phyloP scores from a whole-genome alignment of 2,888 invertebrate species.

The Baccha elongata region DNA sequence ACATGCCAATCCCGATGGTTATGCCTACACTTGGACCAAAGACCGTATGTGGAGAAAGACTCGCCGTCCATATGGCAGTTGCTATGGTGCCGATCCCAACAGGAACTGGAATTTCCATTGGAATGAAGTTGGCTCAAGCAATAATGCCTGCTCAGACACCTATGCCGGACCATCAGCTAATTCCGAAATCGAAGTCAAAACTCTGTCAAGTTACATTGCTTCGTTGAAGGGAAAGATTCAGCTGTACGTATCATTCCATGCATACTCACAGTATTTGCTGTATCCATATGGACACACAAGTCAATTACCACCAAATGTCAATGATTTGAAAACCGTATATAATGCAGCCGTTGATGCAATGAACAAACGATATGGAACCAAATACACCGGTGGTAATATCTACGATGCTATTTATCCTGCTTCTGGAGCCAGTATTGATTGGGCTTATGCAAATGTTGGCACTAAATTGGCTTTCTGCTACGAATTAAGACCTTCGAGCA shows the following conservation, averaged over 20 bases:
- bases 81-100: constrained; percentile 89
- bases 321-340: constrained; percentile 82
- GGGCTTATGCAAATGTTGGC: constrained; percentile 84
- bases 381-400: constrained; percentile 82
- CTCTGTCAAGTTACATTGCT: constrained; percentile 84
- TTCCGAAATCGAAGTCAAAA: constrained; percentile 87
- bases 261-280: constrained; percentile 88
- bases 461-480: constrained; percentile 85
- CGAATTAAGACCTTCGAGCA: constrained; percentile 83
- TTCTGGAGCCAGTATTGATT: constrained; percentile 86
- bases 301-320: constrained; percentile 83
- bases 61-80: constrained; percentile 83
- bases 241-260: constrained; percentile 89
- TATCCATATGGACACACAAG: constrained; percentile 86
- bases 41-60: constrained; percentile 88
- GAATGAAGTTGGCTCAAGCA: constrained; percentile 85
- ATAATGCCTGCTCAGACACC: constrained; percentile 84
- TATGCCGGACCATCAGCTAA: constrained; percentile 87
- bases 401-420: constrained; percentile 83
- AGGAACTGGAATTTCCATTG: constrained; percentile 90
- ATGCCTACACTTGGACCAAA: constrained; percentile 85
- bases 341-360: constrained; percentile 78
- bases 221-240: constrained; percentile 83
- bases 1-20: constrained; percentile 91
- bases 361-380: constrained; percentile 81